Base-by-base conservation (phyloP, 2,888 invertebrate species). In the Hofmannophila pseudospretella region DNA sequence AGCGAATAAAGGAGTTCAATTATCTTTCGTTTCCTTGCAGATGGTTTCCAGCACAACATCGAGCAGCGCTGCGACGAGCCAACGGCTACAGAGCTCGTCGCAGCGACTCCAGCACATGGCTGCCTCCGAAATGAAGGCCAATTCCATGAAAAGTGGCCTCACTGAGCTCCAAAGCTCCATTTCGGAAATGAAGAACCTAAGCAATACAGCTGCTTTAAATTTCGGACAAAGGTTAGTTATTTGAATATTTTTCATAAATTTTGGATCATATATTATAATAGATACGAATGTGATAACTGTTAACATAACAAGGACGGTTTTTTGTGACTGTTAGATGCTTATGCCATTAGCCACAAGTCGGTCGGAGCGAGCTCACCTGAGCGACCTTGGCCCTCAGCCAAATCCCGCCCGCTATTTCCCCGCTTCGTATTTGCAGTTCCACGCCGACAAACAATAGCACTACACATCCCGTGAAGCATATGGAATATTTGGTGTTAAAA, bases 131-230 rank as follows among this genome's bases (percentile, higher is more conserved):
- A 91, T 93, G 88, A 94, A 94, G 82, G 92, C 94, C 48, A 93
- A 92, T 67, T 93, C 93, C 41, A 91, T 95, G 84, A 94, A 94
- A 81, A 93, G 93, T 46, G 94, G 94, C 73, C 88, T 94, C 32
- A 89, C 90, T 42, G 93, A 94, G 67, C 89, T 96, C 47, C 92
- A 95, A 75, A 93, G 93, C 69, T 94, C 94, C 66, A 93, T 96
- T 76, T 93, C 94, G 44, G 95, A 95, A 86, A 95, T 96, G 91
- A 95, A 94, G 82, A 94, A 92, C 60, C 85, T 93, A 42, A 85
- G 84, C 58, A 82, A 67, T 55, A 66, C 81, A 29, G 71, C 80
- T 38, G 78, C 81, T 41, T 68, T 80, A 54, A 84, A 80, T 56
- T 82, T 85, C 54, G 73, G 76, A 60, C 78, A 82, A 67, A 77